phyloP scores from a whole-genome alignment of 2,797 vertebrate species.

The Molossus molossus region DNA sequence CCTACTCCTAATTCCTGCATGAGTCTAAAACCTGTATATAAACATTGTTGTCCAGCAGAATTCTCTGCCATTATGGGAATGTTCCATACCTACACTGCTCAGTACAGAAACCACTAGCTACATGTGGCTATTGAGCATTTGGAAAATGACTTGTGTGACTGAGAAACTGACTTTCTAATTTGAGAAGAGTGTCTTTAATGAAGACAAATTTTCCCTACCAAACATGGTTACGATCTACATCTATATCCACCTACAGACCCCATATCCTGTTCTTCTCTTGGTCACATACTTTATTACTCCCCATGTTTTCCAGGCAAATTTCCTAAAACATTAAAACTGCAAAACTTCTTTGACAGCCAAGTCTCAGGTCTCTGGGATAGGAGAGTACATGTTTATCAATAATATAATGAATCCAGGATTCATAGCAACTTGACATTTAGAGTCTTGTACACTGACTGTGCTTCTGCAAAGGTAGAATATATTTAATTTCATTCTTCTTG shows the following conservation, averaged over 20 bases:
- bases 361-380: background rate
- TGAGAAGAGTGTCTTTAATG: background rate
- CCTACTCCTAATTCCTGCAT: background rate
- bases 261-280: background rate
- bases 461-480: background rate
- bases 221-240: background rate
- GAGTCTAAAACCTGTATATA: background rate
- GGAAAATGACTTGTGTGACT: background rate
- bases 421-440: background rate
- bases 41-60: background rate
- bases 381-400: background rate
- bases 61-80: background rate
- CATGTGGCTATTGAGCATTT: background rate
- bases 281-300: background rate
- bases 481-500: background rate
- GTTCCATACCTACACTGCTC: background rate
- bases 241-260: background rate
- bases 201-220: background rate
- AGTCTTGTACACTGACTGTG: background rate
- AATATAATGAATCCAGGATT: background rate
- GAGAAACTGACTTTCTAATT: background rate
- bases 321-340: conserved; percentile 45
- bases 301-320: background rate
- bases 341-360: background rate
- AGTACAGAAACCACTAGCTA: background rate